These are phyloP conservation scores for Theretra japonica DNA, from an alignment of 2,888 invertebrate genomes.

Conservation along the genomic window DNA sequence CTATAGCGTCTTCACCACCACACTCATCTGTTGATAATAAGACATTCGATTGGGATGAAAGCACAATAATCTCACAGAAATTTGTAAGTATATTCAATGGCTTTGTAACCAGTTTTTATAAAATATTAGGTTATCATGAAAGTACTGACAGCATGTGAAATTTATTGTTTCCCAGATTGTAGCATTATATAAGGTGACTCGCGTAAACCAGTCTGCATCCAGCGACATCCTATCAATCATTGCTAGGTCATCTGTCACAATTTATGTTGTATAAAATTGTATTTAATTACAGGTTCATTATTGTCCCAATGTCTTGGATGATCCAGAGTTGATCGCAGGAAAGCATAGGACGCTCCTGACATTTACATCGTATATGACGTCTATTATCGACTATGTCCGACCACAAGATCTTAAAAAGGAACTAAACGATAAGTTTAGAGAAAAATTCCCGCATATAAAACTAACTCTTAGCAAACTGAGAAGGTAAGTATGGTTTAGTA, in stretches of 20 bases:
- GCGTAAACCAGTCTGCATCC: too few species aligned
- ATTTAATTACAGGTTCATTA: conserved; percentile 84
- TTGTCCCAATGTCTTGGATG: conserved; percentile 95
- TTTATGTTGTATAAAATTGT: background rate
- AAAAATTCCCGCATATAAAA: conserved; percentile 97
- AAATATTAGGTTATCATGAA: background rate
- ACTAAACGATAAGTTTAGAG: conserved; percentile 97
- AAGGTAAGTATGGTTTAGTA: conserved; percentile 86
- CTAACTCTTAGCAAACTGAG: conserved; percentile 97
- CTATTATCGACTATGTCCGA: conserved; percentile 97
- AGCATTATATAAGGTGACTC: too few species aligned
- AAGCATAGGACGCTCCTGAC: conserved; percentile 94
- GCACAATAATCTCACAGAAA: conserved; percentile 69
- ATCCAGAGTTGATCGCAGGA: conserved; percentile 95
- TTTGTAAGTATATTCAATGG: conserved; percentile 59
- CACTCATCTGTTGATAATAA: conserved; percentile 75
- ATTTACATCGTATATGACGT: conserved; percentile 96
- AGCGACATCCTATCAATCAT: too few species aligned
- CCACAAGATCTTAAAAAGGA: conserved; percentile 98
- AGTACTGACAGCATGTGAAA: too few species aligned
- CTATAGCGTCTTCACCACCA: conserved; percentile 79
- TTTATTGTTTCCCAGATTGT: too few species aligned
- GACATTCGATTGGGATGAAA: conserved; percentile 82
- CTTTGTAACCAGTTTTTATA: conserved; percentile 9
- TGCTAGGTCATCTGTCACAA: background rate